A percentile compares a stretch with the other conserved stretches of the same genome.
phyloP scores from a whole-genome alignment of 2,113 vertebrate species.

The Entelurus aequoreus region DNA sequence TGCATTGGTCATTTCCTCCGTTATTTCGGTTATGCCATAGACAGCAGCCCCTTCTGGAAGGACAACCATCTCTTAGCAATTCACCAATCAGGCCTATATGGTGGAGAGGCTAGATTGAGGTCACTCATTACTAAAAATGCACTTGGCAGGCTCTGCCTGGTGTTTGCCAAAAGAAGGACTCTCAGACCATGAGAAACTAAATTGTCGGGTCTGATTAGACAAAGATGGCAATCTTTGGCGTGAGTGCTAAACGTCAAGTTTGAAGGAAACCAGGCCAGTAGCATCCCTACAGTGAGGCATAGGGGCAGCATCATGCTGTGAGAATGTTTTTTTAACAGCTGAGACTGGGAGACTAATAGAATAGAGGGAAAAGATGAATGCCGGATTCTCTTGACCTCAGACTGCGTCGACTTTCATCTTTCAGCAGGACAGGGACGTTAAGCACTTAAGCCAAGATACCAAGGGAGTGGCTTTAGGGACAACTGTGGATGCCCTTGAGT shows the following conservation, averaged over 20 bases:
- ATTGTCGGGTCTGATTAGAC: conserved; percentile 6
- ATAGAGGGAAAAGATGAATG: no score
- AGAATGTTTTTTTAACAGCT: not conserved
- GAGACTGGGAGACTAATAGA: no score
- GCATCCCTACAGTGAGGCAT: not conserved
- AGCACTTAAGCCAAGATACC: no score
- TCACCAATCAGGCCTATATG: conserved; percentile 2
- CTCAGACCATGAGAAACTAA: conserved; percentile 9
- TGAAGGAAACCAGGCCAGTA: not conserved
- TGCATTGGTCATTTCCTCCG: no score
- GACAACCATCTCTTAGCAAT: not conserved
- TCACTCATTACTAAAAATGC: conserved; percentile 4
- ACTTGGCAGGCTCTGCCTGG: not conserved
- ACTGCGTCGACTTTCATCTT: no score
- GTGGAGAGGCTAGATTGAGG: not conserved
- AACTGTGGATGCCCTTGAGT: no score
- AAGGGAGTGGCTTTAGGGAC: no score
- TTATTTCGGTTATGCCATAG: no score
- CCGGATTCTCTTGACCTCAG: no score
- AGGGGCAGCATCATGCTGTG: not conserved
- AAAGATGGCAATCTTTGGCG: not conserved
- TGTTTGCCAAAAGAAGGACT: conserved; percentile 3
- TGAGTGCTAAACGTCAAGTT: not conserved
- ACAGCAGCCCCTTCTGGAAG: not conserved
- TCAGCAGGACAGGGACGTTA: no score